phyloP scores from a whole-genome alignment of 2,113 vertebrate species.

The Neogale vison region DNA sequence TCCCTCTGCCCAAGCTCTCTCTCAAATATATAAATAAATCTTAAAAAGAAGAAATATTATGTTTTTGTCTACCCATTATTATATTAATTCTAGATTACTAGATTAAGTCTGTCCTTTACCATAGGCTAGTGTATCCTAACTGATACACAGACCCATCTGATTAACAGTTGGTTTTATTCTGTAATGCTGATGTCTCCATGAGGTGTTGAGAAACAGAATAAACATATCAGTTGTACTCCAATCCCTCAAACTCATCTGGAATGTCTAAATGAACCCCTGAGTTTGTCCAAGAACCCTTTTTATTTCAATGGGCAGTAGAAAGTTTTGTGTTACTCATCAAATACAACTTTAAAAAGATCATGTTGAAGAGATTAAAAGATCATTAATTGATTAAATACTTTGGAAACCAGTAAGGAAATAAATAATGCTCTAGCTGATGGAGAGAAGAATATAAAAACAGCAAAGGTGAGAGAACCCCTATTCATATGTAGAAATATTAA shows the following conservation, averaged over 20 bases:
- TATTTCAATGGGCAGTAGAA: not conserved
- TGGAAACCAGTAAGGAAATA: not conserved
- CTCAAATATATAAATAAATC: not conserved
- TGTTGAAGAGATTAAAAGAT: not conserved
- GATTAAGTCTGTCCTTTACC: not conserved
- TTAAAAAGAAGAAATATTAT: not conserved
- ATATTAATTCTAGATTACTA: not conserved
- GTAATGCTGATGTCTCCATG: not conserved
- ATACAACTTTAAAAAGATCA: not conserved
- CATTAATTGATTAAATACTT: not conserved
- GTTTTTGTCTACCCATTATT: not conserved
- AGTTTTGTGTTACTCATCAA: not conserved
- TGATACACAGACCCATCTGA: not conserved
- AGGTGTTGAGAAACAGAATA: not conserved
- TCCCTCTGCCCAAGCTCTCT: not conserved
- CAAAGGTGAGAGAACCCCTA: not conserved
- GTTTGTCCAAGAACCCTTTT: not conserved
- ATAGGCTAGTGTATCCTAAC: not conserved
- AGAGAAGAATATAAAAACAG: not conserved
- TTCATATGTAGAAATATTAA: not conserved
- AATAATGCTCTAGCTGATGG: not conserved
- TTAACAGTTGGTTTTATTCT: not conserved
- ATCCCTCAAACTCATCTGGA: not conserved
- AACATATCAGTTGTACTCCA: not conserved
- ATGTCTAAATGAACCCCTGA: not conserved